These are phyloP conservation scores for Craterocephalus amniculus DNA, from an alignment of 2,797 vertebrate species.

Conservation along the genomic window DNA sequence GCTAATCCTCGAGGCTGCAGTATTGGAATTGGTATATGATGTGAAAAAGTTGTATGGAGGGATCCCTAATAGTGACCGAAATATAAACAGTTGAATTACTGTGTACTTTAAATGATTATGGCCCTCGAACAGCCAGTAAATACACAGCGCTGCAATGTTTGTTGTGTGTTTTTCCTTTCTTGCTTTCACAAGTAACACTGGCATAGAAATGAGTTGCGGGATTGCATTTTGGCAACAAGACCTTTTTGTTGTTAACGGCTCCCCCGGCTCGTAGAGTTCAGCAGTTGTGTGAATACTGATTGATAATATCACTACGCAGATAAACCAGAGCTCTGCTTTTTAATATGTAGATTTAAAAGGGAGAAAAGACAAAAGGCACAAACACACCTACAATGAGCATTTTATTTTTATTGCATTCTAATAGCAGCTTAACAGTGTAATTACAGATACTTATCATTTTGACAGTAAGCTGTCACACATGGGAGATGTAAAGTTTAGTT, in stretches of 20 bases:
- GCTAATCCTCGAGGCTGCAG: too few species aligned
- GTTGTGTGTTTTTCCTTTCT: constrained; percentile 20
- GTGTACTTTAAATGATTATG: constrained; percentile 27
- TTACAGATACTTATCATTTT: not conserved
- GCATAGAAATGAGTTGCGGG: not conserved
- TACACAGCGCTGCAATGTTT: constrained; percentile 5
- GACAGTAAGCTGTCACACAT: not conserved
- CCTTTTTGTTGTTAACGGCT: not conserved
- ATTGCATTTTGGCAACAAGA: not conserved
- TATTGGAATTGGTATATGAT: too few species aligned
- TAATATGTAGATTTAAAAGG: not conserved
- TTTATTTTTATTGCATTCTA: not conserved
- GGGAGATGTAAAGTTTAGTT: not conserved
- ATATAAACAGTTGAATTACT: constrained; percentile 21
- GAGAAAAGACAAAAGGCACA: not conserved
- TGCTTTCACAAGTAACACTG: constrained; percentile 4
- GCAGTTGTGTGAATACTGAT: not conserved
- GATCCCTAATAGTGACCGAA: constrained; percentile 7
- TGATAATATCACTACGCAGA: not conserved
- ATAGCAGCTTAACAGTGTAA: not conserved
- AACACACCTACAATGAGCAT: not conserved
- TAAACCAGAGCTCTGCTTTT: not conserved
- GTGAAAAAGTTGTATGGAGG: too few species aligned
- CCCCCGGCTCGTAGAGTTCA: not conserved
- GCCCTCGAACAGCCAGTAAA: constrained; percentile 15